Evolutionary conservation across 2,797 vertebrate genomes (phyloP).

Genomic region (Scleropages formosus): DNA sequence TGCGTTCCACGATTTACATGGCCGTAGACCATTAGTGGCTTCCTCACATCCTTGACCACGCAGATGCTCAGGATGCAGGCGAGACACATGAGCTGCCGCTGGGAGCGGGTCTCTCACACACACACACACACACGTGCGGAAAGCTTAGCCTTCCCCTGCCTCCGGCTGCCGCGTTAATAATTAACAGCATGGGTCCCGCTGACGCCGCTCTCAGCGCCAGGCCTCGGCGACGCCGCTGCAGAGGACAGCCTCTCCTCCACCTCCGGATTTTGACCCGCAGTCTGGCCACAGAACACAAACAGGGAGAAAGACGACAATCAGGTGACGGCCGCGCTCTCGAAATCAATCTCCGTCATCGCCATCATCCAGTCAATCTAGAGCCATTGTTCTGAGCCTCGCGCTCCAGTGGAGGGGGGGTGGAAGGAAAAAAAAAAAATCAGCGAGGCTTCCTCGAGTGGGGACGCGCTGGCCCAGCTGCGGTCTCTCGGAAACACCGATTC

Average conservation of each 20-base stretch:
- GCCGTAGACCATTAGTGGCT: no score
- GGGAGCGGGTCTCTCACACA: not conserved
- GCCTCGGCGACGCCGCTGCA: not conserved
- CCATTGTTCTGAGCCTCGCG: constrained; percentile 17
- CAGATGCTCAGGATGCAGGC: no score
- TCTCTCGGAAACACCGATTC: not conserved
- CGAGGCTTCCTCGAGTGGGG: not conserved
- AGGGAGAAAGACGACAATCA: not conserved
- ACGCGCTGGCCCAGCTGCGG: not conserved
- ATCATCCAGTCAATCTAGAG: constrained; percentile 15
- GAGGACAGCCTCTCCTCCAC: not conserved
- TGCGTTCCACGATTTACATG: not conserved
- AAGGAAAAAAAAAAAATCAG: not conserved
- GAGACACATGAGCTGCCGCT: not conserved
- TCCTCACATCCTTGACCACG: no score
- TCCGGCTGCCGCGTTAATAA: constrained; percentile 73
- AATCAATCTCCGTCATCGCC: not conserved
- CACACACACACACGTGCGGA: no score
- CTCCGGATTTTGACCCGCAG: not conserved
- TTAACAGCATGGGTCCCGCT: constrained; percentile 68
- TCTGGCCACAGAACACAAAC: no score
- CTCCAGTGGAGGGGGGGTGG: not conserved
- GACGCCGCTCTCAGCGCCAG: constrained; percentile 38
- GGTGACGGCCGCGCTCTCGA: not conserved
- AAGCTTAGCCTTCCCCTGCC: constrained; percentile 66